Evolutionary conservation across 2,888 invertebrate species (phyloP).

Genomic region (Diarsia dahlii): DNA sequence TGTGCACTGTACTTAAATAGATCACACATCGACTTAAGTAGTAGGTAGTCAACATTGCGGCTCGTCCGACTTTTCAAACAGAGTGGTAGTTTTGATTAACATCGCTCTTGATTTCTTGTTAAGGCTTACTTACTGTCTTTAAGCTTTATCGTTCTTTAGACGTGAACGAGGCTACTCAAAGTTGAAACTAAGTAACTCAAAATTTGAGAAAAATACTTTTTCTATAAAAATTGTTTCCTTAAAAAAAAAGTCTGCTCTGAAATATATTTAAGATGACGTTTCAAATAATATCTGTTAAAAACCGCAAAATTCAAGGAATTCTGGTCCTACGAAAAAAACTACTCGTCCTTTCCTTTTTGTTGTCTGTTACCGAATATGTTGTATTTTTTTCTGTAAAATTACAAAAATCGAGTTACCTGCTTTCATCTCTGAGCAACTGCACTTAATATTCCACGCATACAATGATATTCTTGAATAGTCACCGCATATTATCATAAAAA

Average conservation of each 20-base stretch:
- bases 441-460: slow-evolving; percentile 58
- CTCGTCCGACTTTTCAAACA: slow-evolving; percentile 45
- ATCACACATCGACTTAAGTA: slow-evolving; percentile 37
- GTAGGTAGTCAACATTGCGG: slow-evolving; percentile 12
- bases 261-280: neutral
- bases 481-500: slow-evolving; percentile 61
- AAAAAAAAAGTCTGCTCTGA: no score
- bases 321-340: neutral
- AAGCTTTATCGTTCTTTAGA: slow-evolving; percentile 42
- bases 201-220: no score
- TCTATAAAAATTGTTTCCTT: no score
- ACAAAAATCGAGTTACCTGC: neutral
- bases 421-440: neutral
- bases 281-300: neutral
- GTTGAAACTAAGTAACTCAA: neutral
- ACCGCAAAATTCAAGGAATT: neutral
- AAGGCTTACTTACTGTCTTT: slow-evolving; percentile 53
- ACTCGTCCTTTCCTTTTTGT: neutral
- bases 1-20: slow-evolving; percentile 29
- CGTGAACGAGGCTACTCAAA: neutral
- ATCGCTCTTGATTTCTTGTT: slow-evolving; percentile 59
- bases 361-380: neutral
- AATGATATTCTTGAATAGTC: slow-evolving; percentile 56
- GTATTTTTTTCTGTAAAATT: neutral
- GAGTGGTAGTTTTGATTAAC: slow-evolving; percentile 39